Evolutionary conservation across 2,797 vertebrate species (phyloP), one percentile per base, ranked within the genome.

Genomic region (Gallinago stenura): DNA sequence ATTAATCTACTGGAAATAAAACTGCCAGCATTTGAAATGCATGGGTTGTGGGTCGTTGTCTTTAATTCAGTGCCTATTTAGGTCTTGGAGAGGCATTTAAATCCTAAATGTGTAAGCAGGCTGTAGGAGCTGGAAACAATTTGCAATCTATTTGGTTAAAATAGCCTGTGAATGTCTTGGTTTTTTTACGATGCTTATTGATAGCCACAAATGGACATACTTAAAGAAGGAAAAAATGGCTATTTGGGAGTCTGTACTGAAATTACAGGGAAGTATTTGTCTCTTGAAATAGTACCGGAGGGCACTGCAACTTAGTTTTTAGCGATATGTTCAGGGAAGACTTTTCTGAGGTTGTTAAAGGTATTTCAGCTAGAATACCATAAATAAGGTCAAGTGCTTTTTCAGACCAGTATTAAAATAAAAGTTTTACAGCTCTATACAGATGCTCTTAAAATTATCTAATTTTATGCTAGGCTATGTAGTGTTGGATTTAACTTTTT

Each of bases 271-370:
- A 66, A 58, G 15, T 48, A 26, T 68, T 95, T 95, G 56, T 58
- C 21, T 81, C 46, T 50, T 81, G 62, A 77, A 81, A 53, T 86
- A 83, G 85, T 37, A 8, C 58, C 54, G 58, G 33, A 51, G 3
- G 12, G 25, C 35, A 24, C 0, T 3, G 17, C 48, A 70, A 2
- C 60, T 33, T 85, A 83, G 54, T 69, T 35, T 81, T 56, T 90
- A 61, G 33, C 14, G 0, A 0, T 50, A 2, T 57, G 9, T 65
- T 68, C n/a, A 68, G 13, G 46, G 31, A 65, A 56, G 76, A 45
- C 24, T 35, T 71, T 71, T 57, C 43, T 71, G 31, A 72, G 35
- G 25, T 71, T 69, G 14, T 39, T 84, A 16, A 50, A 73, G 13
- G 5, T 71, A 68, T 75, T 90, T 78, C 45, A 83, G 61, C 56